Evolutionary conservation across 2,113 vertebrate species (phyloP).

Genomic region (Aviceda subcristata): DNA sequence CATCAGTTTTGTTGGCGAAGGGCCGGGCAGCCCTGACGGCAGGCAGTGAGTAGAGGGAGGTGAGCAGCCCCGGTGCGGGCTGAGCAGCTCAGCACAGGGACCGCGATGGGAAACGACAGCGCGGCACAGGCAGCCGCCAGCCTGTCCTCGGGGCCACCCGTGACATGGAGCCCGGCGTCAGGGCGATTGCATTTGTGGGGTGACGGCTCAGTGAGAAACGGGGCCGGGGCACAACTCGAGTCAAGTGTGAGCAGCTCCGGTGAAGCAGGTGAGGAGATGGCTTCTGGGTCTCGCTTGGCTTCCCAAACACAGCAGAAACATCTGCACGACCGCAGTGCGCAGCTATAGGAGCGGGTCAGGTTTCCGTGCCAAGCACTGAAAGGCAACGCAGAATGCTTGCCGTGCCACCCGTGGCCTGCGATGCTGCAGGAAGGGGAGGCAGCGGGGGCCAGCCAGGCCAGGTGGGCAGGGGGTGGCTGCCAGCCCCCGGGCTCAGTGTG

Average conservation of each 20-base stretch:
- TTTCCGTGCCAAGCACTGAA: rapidly evolving
- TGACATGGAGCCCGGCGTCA: not conserved
- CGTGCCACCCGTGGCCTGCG: rapidly evolving
- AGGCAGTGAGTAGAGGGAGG: rapidly evolving
- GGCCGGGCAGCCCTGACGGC: rapidly evolving
- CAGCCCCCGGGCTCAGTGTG: not conserved
- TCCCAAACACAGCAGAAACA: rapidly evolving
- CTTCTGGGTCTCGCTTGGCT: not conserved
- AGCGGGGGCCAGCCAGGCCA: not conserved
- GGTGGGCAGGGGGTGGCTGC: not conserved
- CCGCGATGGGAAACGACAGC: not conserved
- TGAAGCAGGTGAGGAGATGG: not conserved
- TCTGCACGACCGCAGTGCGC: rapidly evolving
- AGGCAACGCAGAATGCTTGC: rapidly evolving
- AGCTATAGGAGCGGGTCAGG: rapidly evolving
- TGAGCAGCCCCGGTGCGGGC: rapidly evolving
- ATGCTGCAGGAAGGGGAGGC: not conserved
- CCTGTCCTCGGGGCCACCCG: not conserved
- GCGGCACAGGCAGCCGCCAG: not conserved
- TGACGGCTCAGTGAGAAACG: not conserved
- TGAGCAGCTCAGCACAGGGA: not conserved
- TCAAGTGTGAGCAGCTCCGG: not conserved
- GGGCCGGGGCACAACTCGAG: rapidly evolving
- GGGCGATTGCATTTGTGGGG: not conserved
- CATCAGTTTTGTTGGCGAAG: rapidly evolving